These are phyloP conservation scores for Brachyalestes nurse DNA, from an alignment of 2,797 vertebrate genomes.

Conservation along the genomic window DNA sequence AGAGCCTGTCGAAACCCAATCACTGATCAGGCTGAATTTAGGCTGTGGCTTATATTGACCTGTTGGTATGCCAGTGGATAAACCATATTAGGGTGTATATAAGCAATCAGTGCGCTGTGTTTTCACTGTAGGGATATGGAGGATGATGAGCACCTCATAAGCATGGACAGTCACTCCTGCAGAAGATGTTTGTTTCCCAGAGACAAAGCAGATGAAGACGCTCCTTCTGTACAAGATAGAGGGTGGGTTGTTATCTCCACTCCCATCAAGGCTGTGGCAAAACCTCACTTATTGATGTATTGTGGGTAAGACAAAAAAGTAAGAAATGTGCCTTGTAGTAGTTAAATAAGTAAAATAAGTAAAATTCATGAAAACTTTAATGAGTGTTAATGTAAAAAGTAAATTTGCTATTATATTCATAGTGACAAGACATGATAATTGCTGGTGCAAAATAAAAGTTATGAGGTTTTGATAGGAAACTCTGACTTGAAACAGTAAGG, in stretches of 20 bases:
- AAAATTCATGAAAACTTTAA: too few relatives aligned
- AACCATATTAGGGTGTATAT: background rate
- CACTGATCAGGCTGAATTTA: background rate
- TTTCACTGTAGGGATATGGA: constrained; percentile 24
- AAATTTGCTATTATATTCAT: too few relatives aligned
- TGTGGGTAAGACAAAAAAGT: background rate
- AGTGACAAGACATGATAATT: too few relatives aligned
- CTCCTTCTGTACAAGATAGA: constrained; percentile 8
- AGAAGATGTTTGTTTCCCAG: constrained; percentile 43
- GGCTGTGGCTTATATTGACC: background rate
- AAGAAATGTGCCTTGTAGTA: background rate
- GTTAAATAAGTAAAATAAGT: too few relatives aligned
- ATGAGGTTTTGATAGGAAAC: too few relatives aligned
- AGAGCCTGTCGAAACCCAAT: background rate
- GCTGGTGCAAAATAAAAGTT: too few relatives aligned
- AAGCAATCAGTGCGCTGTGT: background rate
- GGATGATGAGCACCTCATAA: constrained; percentile 31
- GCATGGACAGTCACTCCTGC: constrained; percentile 42
- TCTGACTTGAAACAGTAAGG: too few relatives aligned
- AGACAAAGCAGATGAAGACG: constrained; percentile 30
- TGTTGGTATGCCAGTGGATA: background rate
- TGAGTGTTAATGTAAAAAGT: too few relatives aligned
- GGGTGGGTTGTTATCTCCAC: constrained; percentile 28
- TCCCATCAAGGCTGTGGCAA: background rate
- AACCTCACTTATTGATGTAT: too few relatives aligned